Base-by-base conservation (phyloP, 2,888 invertebrate genomes). In the Drosophila merina region DNA sequence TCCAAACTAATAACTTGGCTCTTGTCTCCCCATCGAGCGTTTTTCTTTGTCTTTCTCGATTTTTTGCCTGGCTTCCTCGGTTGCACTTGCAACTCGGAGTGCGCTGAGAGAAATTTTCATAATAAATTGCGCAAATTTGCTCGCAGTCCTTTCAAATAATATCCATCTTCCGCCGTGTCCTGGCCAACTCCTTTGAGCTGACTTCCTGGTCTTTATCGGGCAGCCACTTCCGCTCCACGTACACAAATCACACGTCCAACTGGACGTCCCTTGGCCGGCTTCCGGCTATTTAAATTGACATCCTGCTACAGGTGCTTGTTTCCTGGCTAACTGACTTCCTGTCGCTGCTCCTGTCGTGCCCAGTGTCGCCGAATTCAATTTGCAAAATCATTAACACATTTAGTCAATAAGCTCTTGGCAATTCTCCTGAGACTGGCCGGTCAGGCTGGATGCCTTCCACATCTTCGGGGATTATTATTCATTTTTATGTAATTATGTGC, bases 401-500 rank as follows among this genome's bases (percentile, higher is more conserved):
- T 79, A 81, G 69, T 64, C 81, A 81, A 81, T 82, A 82, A 84
- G 77, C 82, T 78, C 59, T 79, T 82, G 71, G 64, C 81, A 73
- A 76, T 74, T 67, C 81, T 72, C 79, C 55, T 57, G 59, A 70
- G 74, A 72, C 48, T 20, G 20, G 20, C 20, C 1, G 20, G 56
- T 25, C 25, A 63, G 64, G 38, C 20, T 7, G 59, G 50, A 42
- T 44, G 33, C 9, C 8, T 14, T 40, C 47, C 54, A 57, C 57
- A 60, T 73, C 83, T 72, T 79, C 69, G 68, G 64, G 76, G 81
- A 81, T 77, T 82, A 84, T 84, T 81, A 82, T 79, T 84, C 77
- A 79, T 81, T 82, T 83, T 82, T 81, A 81, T 84, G 81, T 82
- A 82, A 82, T 82, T 82, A 82, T 81, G 69, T 76, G 66, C 79